phyloP scores from a whole-genome alignment of 2,888 invertebrate species.

The Nymphalis urticae region DNA sequence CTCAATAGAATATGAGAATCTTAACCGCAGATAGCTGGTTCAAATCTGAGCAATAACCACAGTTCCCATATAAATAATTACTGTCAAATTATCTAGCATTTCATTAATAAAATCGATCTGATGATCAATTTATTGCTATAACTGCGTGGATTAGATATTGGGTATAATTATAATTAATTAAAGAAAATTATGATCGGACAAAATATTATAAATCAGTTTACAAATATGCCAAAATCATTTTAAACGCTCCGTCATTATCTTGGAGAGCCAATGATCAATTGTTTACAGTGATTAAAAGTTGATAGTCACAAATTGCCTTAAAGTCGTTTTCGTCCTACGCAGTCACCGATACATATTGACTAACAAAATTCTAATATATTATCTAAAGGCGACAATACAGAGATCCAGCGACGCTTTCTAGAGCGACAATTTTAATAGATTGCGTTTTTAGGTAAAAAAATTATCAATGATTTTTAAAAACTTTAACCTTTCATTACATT shows the following conservation, averaged over 20 bases:
- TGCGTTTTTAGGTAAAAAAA: no score
- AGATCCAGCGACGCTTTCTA: not conserved
- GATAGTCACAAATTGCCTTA: constrained; percentile 46
- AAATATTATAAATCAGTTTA: constrained; percentile 23
- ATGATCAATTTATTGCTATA: not conserved
- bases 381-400: constrained; percentile 27
- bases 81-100: no score
- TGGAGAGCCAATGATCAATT: constrained; percentile 37
- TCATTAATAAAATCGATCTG: not conserved
- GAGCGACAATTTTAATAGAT: not conserved
- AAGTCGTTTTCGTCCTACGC: constrained; percentile 42
- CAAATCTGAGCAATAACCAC: no score
- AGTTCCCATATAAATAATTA: no score
- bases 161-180: constrained; percentile 17
- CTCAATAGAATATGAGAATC: no score
- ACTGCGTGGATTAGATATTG: not conserved
- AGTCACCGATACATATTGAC: constrained; percentile 34
- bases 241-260: constrained; percentile 26
- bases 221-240: constrained; percentile 27
- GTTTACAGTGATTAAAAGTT: constrained; percentile 45
- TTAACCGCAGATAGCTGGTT: no score
- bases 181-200: constrained; percentile 10
- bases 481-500: no score
- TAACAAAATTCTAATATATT: constrained; percentile 47
- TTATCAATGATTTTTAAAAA: no score